Evolutionary conservation across 2,113 vertebrate genomes (phyloP).

Genomic region (Rynchops niger): DNA sequence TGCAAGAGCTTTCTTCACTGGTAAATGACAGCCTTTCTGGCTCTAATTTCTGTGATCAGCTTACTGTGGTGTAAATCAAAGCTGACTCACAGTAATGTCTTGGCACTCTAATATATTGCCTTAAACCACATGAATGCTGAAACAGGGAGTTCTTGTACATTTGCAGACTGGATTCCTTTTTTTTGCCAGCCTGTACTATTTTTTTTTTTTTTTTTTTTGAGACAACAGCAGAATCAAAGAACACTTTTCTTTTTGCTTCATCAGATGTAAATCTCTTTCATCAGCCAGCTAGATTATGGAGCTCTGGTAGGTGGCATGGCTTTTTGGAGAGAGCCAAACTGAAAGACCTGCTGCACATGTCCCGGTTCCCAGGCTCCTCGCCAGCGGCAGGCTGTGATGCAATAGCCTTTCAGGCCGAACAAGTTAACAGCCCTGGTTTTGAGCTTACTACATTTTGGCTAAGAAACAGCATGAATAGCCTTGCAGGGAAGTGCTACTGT

Average conservation of each 20-base stretch:
- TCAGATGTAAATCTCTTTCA: neutral
- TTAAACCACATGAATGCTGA: slow-evolving; percentile 11
- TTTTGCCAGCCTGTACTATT: neutral
- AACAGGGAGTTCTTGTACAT: neutral
- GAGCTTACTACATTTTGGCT: slow-evolving; percentile 39
- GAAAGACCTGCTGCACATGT: neutral
- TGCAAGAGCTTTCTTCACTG: neutral
- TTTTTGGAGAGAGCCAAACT: neutral
- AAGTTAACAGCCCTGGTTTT: slow-evolving; percentile 8
- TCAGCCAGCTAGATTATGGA: neutral
- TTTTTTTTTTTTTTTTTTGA: neutral
- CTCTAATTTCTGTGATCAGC: neutral
- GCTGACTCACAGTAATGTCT: neutral
- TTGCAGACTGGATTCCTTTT: neutral
- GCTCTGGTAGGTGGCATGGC: neutral
- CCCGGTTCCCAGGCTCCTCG: slow-evolving; percentile 39
- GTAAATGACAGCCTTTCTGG: neutral
- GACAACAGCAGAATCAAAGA: neutral
- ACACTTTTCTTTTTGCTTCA: neutral
- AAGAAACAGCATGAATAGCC: slow-evolving; percentile 8
- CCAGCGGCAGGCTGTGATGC: slow-evolving; percentile 40
- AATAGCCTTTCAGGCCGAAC: neutral
- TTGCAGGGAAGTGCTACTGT: neutral
- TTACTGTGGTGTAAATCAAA: neutral
- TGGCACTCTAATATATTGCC: neutral